Conservation (phyloP, 1,140 invertebrate species). For the Dreissena rostriformis region DNA sequence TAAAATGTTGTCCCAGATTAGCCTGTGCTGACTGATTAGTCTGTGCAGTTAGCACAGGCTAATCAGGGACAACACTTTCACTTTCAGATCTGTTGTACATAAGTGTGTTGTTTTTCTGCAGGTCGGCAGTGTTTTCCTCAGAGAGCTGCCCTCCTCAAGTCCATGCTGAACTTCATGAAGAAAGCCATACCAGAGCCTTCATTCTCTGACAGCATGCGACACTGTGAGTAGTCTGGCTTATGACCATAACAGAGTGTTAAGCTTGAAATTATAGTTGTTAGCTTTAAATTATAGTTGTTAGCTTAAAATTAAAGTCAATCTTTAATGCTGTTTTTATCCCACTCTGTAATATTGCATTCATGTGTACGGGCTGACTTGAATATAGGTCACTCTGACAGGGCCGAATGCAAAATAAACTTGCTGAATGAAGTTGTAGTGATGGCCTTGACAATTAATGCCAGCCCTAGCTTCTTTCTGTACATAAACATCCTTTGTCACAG, state of each 20-base stretch:
- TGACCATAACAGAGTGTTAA: not conserved
- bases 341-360: constrained; percentile 21
- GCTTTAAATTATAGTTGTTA: too few relatives aligned
- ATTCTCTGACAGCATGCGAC: constrained; percentile 92
- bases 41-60: too few relatives aligned
- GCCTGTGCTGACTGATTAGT: not conserved
- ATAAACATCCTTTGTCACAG: too few relatives aligned
- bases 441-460: too few relatives aligned
- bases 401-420: constrained; percentile 26
- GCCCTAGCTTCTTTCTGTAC: too few relatives aligned
- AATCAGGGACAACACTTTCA: not conserved
- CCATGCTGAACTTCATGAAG: constrained; percentile 94
- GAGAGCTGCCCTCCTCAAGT: constrained; percentile 92
- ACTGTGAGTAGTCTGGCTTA: constrained; percentile 81
- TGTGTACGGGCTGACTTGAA: constrained; percentile 27
- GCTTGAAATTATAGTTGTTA: not conserved
- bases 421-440: too few relatives aligned
- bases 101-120: constrained; percentile 54
- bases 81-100: not conserved
- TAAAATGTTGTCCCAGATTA: too few relatives aligned
- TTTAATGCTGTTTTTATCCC: not conserved
- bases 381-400: constrained; percentile 27
- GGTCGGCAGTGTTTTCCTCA: constrained; percentile 88
- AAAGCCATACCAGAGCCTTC: constrained; percentile 88
- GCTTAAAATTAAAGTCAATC: too few relatives aligned